These are phyloP conservation scores for Polydrusus pterygomalis DNA, from an alignment of 2,888 invertebrate species.

Conservation along the genomic window DNA sequence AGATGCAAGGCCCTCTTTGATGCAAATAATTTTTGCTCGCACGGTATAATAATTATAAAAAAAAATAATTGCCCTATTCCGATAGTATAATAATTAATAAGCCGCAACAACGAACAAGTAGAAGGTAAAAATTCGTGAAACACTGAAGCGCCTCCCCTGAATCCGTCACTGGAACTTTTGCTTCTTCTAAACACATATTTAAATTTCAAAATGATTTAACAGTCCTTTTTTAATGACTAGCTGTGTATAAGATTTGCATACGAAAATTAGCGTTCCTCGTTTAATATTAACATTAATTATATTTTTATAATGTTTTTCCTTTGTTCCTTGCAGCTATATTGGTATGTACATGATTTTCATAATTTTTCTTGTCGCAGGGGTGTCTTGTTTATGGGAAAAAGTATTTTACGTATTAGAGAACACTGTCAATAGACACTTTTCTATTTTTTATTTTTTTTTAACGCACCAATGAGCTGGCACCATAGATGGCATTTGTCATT, in stretches of 20 bases:
- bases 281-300: slow-evolving; percentile 35
- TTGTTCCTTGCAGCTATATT: slow-evolving; percentile 15
- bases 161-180: slow-evolving; percentile 13
- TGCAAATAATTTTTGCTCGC: no score
- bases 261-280: slow-evolving; percentile 44
- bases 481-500: no score
- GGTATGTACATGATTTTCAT: background rate
- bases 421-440: no score
- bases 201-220: slow-evolving; percentile 54
- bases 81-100: no score
- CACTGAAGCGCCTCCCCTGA: no score
- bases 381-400: background rate
- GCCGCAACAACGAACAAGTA: no score
- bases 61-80: no score
- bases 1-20: no score
- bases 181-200: slow-evolving; percentile 42
- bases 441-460: no score
- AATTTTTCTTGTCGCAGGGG: background rate
- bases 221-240: slow-evolving; percentile 49
- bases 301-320: background rate
- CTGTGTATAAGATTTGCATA: slow-evolving; percentile 48
- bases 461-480: no score
- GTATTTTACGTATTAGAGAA: background rate
- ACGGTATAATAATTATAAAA: no score
- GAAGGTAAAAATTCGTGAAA: no score